Percentiles rank a stretch among this genome's conserved stretches.
phyloP scores from a whole-genome alignment of 2,888 invertebrate species.

The Tridacna gigas region DNA sequence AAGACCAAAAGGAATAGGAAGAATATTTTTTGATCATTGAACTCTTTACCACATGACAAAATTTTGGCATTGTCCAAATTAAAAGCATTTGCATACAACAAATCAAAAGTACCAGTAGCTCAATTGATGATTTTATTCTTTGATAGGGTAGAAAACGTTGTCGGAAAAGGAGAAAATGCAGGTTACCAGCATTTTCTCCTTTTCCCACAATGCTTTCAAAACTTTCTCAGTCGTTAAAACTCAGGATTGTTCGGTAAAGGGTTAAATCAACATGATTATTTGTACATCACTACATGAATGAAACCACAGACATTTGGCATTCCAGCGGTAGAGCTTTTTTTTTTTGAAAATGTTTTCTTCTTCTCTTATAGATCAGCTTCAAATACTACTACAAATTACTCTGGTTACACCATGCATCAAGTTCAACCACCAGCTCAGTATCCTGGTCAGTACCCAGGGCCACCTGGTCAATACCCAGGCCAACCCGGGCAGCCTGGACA shows the following conservation, averaged over 20 bases:
- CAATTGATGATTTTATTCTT: too few species aligned
- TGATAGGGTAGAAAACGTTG: neutral
- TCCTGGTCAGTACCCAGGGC: constrained; percentile 33
- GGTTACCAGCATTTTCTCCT: neutral
- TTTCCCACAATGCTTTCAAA: neutral
- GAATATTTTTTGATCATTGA: neutral
- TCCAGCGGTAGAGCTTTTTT: too few species aligned
- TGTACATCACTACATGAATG: too few species aligned
- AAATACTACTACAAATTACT: neutral
- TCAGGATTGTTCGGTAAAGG: neutral
- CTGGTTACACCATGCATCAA: constrained; percentile 14
- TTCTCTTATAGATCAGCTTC: neutral
- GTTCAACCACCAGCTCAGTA: constrained; percentile 43
- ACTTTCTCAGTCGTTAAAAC: neutral
- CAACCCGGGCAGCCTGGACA: constrained; percentile 56
- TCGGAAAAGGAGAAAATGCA: neutral
- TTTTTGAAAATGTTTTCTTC: neutral
- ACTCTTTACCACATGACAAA: neutral
- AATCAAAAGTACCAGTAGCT: too few species aligned
- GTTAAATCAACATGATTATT: too few species aligned
- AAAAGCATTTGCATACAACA: neutral
- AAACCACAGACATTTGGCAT: too few species aligned
- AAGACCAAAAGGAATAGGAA: too few species aligned
- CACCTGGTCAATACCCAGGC: constrained; percentile 19
- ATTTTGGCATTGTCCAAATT: neutral